Evolutionary conservation across 2,797 vertebrate species (phyloP).

Genomic region (Parotocinclus haroldoi): DNA sequence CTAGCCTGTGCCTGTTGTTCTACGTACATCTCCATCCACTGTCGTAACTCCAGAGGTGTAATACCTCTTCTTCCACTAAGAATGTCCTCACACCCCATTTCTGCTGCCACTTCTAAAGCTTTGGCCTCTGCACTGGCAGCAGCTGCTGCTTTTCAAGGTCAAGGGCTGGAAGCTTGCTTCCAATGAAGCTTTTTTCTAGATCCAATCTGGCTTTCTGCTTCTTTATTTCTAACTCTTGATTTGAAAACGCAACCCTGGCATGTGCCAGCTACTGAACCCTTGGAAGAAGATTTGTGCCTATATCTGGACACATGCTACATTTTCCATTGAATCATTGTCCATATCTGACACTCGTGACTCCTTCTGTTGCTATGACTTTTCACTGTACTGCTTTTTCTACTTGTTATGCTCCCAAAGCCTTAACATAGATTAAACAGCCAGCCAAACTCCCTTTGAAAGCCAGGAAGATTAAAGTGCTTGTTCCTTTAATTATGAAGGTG

Average conservation of each 20-base stretch:
- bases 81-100: not conserved
- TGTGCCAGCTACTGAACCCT: slow-evolving; percentile 1
- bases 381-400: too few species aligned
- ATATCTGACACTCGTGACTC: too few species aligned
- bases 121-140: too few species aligned
- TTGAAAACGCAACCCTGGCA: too few species aligned
- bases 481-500: too few species aligned
- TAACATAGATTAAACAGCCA: too few species aligned
- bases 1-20: too few species aligned
- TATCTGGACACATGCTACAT: not conserved
- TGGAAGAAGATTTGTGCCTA: too few species aligned
- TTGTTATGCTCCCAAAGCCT: too few species aligned
- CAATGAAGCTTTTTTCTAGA: slow-evolving; percentile 29
- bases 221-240: slow-evolving; percentile 17
- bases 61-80: not conserved
- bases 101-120: not conserved
- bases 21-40: too few species aligned
- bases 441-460: too few species aligned
- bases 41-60: not conserved
- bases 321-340: not conserved
- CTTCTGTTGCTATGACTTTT: not conserved
- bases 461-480: too few species aligned
- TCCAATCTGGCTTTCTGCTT: slow-evolving; percentile 28
- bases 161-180: slow-evolving; percentile 16
- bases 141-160: slow-evolving; percentile 10